Percentiles rank a stretch among this genome's conserved stretches.
Conservation (phyloP, 1,140 invertebrate species). For the Formica exsecta region DNA sequence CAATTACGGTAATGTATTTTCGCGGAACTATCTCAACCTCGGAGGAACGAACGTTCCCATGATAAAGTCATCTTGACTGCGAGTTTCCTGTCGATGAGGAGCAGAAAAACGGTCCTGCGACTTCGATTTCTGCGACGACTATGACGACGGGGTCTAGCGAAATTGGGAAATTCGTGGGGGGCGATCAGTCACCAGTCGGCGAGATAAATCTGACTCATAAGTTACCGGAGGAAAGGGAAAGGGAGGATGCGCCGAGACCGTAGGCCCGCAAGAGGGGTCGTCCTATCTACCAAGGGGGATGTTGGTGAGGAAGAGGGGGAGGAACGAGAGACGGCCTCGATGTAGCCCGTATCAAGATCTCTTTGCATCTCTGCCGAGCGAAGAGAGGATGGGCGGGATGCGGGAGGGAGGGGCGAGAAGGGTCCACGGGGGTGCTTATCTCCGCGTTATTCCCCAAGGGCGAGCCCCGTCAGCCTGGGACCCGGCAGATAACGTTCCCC, state of each 20-base stretch:
- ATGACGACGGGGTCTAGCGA: constrained; percentile 53
- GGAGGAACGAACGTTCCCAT: constrained; percentile 30
- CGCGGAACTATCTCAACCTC: not conserved
- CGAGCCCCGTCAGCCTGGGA: constrained; percentile 84
- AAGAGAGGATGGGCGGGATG: constrained; percentile 68
- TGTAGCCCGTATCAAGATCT: constrained; percentile 85
- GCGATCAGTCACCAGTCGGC: constrained; percentile 83
- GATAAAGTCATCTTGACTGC: constrained; percentile 10
- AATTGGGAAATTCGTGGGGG: constrained; percentile 80
- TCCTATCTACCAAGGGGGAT: constrained; percentile 63
- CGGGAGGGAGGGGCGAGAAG: constrained; percentile 28
- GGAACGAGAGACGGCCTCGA: constrained; percentile 65
- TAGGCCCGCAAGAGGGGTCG: constrained; percentile 66
- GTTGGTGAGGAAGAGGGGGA: constrained; percentile 58
- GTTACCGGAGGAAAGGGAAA: constrained; percentile 60
- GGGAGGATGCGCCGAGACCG: constrained; percentile 69
- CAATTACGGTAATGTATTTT: not conserved
- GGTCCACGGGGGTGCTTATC: constrained; percentile 82
- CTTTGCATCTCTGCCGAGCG: constrained; percentile 84
- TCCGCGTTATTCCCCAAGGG: constrained; percentile 86
- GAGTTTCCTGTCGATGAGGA: not conserved
- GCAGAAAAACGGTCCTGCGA: not conserved
- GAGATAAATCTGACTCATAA: constrained; percentile 86
- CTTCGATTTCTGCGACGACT: constrained; percentile 43
- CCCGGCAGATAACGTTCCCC: constrained; percentile 83